A percentile compares a stretch with the other conserved stretches of the same genome.
Evolutionary conservation across 1,140 invertebrate species (phyloP).

Genomic region (Bombus balteatus): DNA sequence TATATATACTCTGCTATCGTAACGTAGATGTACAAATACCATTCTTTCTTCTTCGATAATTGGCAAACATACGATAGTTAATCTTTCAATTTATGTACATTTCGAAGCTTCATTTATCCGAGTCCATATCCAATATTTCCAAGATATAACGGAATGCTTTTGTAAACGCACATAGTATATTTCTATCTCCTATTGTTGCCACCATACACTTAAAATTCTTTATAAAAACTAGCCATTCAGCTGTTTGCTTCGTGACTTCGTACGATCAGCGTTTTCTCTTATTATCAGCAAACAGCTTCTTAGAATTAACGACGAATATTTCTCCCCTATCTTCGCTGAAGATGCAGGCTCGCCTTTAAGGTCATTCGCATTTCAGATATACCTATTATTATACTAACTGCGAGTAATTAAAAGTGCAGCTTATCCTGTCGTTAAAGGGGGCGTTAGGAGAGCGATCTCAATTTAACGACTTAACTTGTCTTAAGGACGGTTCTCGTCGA

Average conservation of each 20-base stretch:
- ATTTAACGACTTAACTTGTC: slow-evolving; percentile 41
- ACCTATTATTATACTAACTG: slow-evolving; percentile 16
- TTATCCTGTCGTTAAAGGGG: slow-evolving; percentile 21
- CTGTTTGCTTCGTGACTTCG: background rate
- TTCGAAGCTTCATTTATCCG: background rate
- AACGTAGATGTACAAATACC: background rate
- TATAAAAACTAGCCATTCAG: background rate
- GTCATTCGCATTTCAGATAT: too few relatives aligned
- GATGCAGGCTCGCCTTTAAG: background rate
- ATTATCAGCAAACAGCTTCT: background rate
- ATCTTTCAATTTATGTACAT: background rate
- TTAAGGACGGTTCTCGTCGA: background rate
- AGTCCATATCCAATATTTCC: background rate
- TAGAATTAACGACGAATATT: background rate
- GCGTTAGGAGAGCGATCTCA: background rate
- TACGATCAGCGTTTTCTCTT: background rate
- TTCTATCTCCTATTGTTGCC: too few relatives aligned
- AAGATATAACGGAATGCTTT: background rate
- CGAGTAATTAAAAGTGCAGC: slow-evolving; percentile 39
- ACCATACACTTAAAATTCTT: background rate
- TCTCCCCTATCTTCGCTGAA: background rate
- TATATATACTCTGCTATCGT: background rate
- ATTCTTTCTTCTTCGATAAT: slow-evolving; percentile 9
- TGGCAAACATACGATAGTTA: background rate
- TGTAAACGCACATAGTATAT: background rate